Evolutionary conservation across 2,113 vertebrate species (phyloP), one percentile per base, ranked within the genome.

Genomic region (Tenrec ecaudatus): DNA sequence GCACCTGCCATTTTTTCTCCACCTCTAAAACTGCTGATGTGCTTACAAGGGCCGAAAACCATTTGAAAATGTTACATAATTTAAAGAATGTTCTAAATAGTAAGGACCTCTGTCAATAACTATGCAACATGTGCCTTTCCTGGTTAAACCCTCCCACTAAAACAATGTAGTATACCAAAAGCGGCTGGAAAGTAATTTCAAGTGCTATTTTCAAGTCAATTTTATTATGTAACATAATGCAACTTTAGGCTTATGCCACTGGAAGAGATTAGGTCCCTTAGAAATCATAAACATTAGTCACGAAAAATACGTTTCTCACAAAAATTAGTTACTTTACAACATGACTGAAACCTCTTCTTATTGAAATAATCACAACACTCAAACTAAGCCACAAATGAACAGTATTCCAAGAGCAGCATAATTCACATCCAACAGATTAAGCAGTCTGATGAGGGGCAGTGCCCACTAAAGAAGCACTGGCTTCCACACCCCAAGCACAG

Each of bases 131-230:
- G n/a, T n/a, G 25, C 5, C 38, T 91, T 92, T 78, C 75, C 43
- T n/a, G 81, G 27, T 16, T n/a, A 86, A 88, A 62, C 33, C n/a
- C 31, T 64, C 57, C 40, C 86, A 71, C 69, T 38, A 6, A 87
- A 95, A 92, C 43, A 84, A 64, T 76, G 47, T 6, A 43, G 36
- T 31, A 29, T 12, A 95, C 60, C 88, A 73, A 88, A 66, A 33
- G 25, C 11, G 3, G 53, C 14, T 87, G 27, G 71, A 64, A 92
- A 81, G 20, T 82, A 40, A 85, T 82, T 79, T 76, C 79, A 3
- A 43, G 53, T 47, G 40, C 62, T 79, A 85, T 83, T 92, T 92
- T 90, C 93, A 95, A 88, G 20, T 80, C 27, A 95, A 86, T 8
- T 82, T 78, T 89, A 73, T 89, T 83, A 87, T 1, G 88, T 68